Conservation (phyloP, 2,888 invertebrate genomes). For the Achlya flavicornis region DNA sequence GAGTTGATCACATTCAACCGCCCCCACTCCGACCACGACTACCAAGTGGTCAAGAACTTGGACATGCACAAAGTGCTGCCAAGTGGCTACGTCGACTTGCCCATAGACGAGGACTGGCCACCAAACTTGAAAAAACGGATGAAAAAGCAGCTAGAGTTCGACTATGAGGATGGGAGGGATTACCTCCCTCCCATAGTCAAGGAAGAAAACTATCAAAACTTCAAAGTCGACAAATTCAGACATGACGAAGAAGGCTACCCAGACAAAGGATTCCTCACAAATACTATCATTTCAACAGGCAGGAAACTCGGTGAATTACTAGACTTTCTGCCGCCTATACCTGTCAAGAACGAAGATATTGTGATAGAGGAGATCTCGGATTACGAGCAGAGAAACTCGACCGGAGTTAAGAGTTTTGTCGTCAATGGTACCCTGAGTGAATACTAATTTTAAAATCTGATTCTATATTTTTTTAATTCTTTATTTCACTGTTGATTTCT, state of each 20-base stretch:
- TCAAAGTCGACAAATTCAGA: slow-evolving; percentile 58
- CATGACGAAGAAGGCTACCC: slow-evolving; percentile 45
- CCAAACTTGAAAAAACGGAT: slow-evolving; percentile 79
- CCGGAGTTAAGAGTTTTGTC: slow-evolving; percentile 72
- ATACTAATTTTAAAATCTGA: slow-evolving; percentile 40
- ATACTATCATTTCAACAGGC: slow-evolving; percentile 65
- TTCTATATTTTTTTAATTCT: slow-evolving; percentile 15
- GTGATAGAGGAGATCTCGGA: slow-evolving; percentile 72
- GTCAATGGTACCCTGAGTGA: slow-evolving; percentile 63
- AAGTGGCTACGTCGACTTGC: slow-evolving; percentile 81
- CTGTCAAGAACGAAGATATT: slow-evolving; percentile 72
- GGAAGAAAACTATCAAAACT: slow-evolving; percentile 69
- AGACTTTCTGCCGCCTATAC: slow-evolving; percentile 65
- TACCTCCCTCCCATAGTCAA: slow-evolving; percentile 72
- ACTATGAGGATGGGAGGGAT: slow-evolving; percentile 70
- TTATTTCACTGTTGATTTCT: slow-evolving; percentile 19
- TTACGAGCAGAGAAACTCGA: slow-evolving; percentile 65
- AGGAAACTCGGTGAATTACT: slow-evolving; percentile 71
- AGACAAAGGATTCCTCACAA: slow-evolving; percentile 54
- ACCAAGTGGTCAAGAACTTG: slow-evolving; percentile 70
- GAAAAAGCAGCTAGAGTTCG: slow-evolving; percentile 72
- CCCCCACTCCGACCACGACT: slow-evolving; percentile 77
- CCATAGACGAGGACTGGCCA: slow-evolving; percentile 85
- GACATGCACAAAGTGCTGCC: slow-evolving; percentile 56
- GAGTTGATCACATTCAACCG: slow-evolving; percentile 84